A percentile compares a stretch with the other conserved stretches of the same genome.
Conservation (phyloP, 1,140 invertebrate genomes). For the Bombus sibiricus region DNA sequence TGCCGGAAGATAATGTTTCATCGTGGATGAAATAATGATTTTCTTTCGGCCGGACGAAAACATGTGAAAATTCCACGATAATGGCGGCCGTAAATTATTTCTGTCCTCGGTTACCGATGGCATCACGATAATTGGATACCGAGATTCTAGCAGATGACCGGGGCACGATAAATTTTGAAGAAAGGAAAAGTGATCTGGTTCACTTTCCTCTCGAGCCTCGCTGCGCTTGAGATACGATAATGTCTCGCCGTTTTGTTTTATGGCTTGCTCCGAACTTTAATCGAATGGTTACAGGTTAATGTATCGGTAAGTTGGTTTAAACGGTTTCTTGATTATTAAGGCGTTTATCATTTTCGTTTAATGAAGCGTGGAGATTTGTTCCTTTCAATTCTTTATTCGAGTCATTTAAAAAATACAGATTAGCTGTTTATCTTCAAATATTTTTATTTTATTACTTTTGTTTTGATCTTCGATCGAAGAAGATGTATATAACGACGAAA, state of each 20-base stretch:
- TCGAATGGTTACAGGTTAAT: conserved; percentile 9
- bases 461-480: not conserved
- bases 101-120: conserved; percentile 39
- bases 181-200: conserved; percentile 45
- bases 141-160: not conserved
- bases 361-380: not conserved
- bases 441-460: not conserved
- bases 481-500: no score
- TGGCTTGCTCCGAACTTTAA: not conserved
- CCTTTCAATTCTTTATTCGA: not conserved
- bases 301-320: not conserved
- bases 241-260: not conserved
- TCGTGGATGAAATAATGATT: conserved; percentile 69
- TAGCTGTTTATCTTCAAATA: no score
- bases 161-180: conserved; percentile 39
- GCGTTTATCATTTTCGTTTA: not conserved
- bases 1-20: conserved; percentile 68
- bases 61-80: conserved; percentile 61
- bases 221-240: not conserved
- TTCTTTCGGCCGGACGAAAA: conserved; percentile 59
- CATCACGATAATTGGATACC: conserved; percentile 50
- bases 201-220: not conserved
- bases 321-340: not conserved
- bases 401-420: not conserved
- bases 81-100: conserved; percentile 58